phyloP scores from a whole-genome alignment of 2,888 invertebrate species.

The Pseudanteris insignis region DNA sequence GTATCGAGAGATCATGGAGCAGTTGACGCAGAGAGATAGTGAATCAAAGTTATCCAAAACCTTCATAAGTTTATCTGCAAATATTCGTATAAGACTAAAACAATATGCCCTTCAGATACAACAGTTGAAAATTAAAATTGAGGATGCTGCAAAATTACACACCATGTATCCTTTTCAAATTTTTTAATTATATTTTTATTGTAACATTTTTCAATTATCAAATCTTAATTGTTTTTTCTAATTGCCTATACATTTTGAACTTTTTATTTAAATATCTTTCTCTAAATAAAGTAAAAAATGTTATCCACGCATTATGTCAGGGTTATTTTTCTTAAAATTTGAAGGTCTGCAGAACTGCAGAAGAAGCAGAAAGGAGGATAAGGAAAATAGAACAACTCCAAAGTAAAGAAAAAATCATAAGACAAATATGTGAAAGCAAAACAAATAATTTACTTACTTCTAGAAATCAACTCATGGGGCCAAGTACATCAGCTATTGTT shows the following conservation, averaged over 20 bases:
- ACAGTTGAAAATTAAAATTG: conserved; percentile 71
- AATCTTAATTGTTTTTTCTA: background rate
- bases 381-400: conserved; percentile 72
- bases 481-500: conserved; percentile 60
- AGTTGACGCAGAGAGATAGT: conserved; percentile 70
- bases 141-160: conserved; percentile 65
- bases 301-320: too few species aligned
- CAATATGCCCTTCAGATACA: conserved; percentile 72
- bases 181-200: conserved; percentile 5
- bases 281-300: background rate
- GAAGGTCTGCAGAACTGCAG: conserved; percentile 68
- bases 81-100: conserved; percentile 71
- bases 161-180: conserved; percentile 67
- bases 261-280: background rate
- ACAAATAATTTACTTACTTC: conserved; percentile 57
- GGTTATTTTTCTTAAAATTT: conserved; percentile 54
- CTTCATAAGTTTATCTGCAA: conserved; percentile 71
- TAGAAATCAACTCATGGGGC: conserved; percentile 61
- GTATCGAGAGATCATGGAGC: conserved; percentile 72
- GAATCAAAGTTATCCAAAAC: conserved; percentile 69
- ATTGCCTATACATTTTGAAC: too few species aligned
- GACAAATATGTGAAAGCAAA: conserved; percentile 68
- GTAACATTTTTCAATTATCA: background rate
- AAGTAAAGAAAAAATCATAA: conserved; percentile 71
- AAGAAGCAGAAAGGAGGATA: conserved; percentile 72